These are phyloP conservation scores for Orussus abietinus DNA, from an alignment of 1,140 invertebrate genomes.

Conservation along the genomic window DNA sequence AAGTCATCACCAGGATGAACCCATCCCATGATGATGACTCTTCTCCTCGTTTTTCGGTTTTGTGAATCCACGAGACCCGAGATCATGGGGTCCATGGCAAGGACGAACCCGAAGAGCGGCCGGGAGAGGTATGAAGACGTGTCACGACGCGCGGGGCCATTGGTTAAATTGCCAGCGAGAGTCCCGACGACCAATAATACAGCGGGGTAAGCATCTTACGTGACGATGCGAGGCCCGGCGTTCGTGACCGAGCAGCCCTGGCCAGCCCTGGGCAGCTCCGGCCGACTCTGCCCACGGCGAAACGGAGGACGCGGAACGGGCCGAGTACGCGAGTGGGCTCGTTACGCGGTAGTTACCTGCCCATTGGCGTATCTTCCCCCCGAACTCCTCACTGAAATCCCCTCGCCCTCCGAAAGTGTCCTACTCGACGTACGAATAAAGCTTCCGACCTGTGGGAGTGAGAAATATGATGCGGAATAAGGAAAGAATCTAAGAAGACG, in stretches of 20 bases:
- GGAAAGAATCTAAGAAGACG: not conserved
- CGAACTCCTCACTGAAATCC: constrained; percentile 23
- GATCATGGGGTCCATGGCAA: too few species aligned
- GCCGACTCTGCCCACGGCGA: too few species aligned
- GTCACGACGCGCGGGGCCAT: constrained; percentile 5
- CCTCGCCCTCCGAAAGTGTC: constrained; percentile 7
- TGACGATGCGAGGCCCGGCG: constrained; percentile 36
- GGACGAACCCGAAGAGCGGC: constrained; percentile 15
- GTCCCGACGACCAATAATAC: constrained; percentile 20
- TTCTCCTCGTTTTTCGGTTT: too few species aligned
- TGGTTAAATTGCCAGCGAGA: constrained; percentile 15
- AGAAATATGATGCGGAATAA: not conserved
- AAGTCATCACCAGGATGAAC: too few species aligned
- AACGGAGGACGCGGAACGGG: constrained; percentile 18
- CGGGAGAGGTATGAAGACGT: constrained; percentile 11
- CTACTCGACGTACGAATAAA: too few species aligned
- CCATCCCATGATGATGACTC: too few species aligned
- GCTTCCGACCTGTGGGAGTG: too few species aligned
- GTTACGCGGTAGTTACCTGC: constrained; percentile 34
- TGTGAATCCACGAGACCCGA: too few species aligned
- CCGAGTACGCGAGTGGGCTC: constrained; percentile 27
- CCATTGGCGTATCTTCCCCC: constrained; percentile 35
- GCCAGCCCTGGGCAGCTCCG: too few species aligned
- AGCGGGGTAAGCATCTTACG: constrained; percentile 27
- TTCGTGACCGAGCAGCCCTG: constrained; percentile 34